These are phyloP conservation scores for Melinaea marsaeus DNA, from an alignment of 2,888 invertebrate genomes.

Conservation along the genomic window DNA sequence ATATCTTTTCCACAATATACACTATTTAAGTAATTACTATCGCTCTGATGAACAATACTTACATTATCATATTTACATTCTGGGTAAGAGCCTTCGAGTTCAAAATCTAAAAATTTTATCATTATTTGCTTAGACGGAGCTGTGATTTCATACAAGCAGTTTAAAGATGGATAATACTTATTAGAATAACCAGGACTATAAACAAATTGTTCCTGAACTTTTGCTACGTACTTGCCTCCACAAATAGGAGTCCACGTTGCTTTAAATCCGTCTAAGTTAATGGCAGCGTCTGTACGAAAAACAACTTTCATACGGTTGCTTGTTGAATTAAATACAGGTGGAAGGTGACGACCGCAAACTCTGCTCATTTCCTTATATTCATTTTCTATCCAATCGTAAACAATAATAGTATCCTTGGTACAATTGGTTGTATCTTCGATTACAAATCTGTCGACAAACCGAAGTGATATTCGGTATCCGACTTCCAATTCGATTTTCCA, in stretches of 20 bases:
- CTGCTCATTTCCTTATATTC: constrained; percentile 75
- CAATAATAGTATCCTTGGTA: constrained; percentile 84
- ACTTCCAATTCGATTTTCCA: constrained; percentile 83
- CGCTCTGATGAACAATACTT: constrained; percentile 51
- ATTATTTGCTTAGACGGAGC: constrained; percentile 62
- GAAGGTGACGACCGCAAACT: constrained; percentile 83
- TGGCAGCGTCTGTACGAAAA: constrained; percentile 82
- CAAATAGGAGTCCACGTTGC: constrained; percentile 82
- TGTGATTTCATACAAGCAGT: constrained; percentile 82
- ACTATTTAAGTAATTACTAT: constrained; percentile 35
- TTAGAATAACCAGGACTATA: constrained; percentile 86
- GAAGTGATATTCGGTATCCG: constrained; percentile 83
- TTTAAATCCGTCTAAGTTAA: constrained; percentile 85
- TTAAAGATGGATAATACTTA: constrained; percentile 75
- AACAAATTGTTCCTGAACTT: constrained; percentile 70
- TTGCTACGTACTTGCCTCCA: constrained; percentile 81
- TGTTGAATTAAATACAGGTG: constrained; percentile 78
- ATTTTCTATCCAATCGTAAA: constrained; percentile 77
- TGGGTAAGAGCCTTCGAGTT: constrained; percentile 59
- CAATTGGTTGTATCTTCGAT: constrained; percentile 84
- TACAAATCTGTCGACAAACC: constrained; percentile 84
- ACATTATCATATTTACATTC: constrained; percentile 75
- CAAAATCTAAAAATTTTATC: constrained; percentile 80
- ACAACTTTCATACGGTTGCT: constrained; percentile 81
- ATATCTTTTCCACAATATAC: constrained; percentile 49